Evolutionary conservation across 1,140 invertebrate genomes (phyloP).

Genomic region (Sarcophaga peregrina): DNA sequence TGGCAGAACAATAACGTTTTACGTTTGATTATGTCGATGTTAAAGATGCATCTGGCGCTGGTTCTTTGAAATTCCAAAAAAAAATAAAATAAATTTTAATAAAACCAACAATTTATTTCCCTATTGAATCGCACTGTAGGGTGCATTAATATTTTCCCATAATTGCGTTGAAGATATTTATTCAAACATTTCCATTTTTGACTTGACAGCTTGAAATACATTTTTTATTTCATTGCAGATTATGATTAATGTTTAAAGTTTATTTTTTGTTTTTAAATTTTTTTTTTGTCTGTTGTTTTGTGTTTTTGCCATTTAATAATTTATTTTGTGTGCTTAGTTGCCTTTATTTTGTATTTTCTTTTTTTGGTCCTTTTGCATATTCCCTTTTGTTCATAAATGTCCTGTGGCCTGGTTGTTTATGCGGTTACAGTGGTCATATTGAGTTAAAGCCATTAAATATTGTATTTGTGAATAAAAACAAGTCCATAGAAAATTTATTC

Average conservation of each 20-base stretch:
- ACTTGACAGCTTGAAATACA: constrained; percentile 14
- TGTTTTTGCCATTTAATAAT: background rate
- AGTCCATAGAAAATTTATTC: background rate
- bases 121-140: no score
- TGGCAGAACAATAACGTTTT: no score
- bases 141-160: no score
- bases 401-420: constrained; percentile 6
- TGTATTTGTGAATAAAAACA: background rate
- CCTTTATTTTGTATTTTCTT: background rate
- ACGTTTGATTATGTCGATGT: no score
- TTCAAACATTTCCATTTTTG: background rate
- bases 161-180: no score
- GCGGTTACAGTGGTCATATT: background rate
- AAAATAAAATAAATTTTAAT: no score
- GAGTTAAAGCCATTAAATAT: constrained; percentile 15
- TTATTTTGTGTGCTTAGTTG: background rate
- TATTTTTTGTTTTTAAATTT: background rate
- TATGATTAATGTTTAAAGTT: constrained; percentile 23
- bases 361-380: background rate
- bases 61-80: no score
- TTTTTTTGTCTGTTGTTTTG: background rate
- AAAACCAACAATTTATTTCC: no score
- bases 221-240: background rate
- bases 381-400: background rate
- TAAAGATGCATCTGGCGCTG: no score